These are phyloP conservation scores for Orthonyx spaldingii DNA, from an alignment of 2,113 vertebrate species.

Conservation along the genomic window DNA sequence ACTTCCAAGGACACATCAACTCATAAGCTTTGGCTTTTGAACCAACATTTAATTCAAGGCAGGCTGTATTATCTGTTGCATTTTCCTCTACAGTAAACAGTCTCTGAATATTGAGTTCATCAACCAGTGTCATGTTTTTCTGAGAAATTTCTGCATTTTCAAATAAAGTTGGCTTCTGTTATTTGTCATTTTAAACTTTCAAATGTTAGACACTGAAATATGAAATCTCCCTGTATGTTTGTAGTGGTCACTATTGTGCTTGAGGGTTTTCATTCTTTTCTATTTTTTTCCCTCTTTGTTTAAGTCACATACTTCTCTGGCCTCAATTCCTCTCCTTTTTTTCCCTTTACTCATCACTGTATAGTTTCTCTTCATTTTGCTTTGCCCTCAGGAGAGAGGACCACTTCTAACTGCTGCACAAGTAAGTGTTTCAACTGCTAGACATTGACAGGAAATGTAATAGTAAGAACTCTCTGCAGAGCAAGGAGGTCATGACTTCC, in stretches of 20 bases:
- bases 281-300: not conserved
- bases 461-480: not conserved
- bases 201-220: not conserved
- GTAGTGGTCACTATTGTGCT: not conserved
- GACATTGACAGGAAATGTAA: slow-evolving; percentile 25
- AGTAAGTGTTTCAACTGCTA: not conserved
- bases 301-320: not conserved
- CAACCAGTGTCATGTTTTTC: not conserved
- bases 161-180: not conserved
- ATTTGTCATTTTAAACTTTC: not conserved
- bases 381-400: not conserved
- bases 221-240: not conserved
- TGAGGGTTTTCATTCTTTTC: not conserved
- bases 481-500: slow-evolving; percentile 37
- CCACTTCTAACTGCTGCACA: not conserved
- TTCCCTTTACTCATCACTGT: not conserved
- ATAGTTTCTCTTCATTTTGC: not conserved
- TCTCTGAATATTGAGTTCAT: not conserved
- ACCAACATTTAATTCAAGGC: not conserved
- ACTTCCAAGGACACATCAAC: not conserved
- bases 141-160: not conserved
- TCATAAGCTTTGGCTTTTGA: not conserved
- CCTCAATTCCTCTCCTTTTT: not conserved
- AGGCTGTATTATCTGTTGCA: not conserved
- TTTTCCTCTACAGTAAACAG: not conserved